A percentile compares a stretch with the other conserved stretches of the same genome.
Evolutionary conservation across 2,797 vertebrate genomes (phyloP).

Genomic region (Peromyscus melanophrys): DNA sequence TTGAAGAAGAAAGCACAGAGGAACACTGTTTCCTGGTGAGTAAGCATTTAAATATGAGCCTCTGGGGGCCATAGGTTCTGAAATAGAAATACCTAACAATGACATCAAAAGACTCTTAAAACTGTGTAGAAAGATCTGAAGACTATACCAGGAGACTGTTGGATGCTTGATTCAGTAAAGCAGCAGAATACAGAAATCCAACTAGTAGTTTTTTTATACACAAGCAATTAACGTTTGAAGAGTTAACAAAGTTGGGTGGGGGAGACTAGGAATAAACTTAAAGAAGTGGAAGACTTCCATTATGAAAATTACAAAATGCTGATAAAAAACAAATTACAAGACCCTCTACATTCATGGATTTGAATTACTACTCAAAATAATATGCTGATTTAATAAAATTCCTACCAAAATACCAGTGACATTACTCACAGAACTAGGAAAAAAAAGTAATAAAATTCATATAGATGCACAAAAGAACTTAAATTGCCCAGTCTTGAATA

Average conservation of each 20-base stretch:
- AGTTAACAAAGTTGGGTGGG: not conserved
- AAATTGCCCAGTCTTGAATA: not conserved
- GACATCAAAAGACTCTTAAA: not conserved
- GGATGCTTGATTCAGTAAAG: not conserved
- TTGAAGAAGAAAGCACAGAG: not conserved
- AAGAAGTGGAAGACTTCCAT: not conserved
- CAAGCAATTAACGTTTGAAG: not conserved
- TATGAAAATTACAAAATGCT: not conserved
- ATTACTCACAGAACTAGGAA: not conserved
- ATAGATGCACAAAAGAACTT: not conserved
- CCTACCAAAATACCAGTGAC: not conserved
- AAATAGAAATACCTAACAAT: not conserved
- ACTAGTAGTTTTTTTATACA: not conserved
- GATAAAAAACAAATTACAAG: not conserved
- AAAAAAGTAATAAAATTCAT: not conserved
- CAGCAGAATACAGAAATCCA: not conserved
- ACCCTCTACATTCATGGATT: not conserved
- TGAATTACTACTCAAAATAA: not conserved
- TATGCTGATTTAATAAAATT: not conserved
- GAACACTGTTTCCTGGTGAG: not conserved
- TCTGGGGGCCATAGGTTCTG: not conserved
- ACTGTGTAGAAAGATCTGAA: not conserved
- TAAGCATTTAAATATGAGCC: not conserved
- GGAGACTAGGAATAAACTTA: not conserved
- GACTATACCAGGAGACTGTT: not conserved